These are phyloP conservation scores for Pantherophis guttatus DNA, from an alignment of 2,113 vertebrate species.

Conservation along the genomic window DNA sequence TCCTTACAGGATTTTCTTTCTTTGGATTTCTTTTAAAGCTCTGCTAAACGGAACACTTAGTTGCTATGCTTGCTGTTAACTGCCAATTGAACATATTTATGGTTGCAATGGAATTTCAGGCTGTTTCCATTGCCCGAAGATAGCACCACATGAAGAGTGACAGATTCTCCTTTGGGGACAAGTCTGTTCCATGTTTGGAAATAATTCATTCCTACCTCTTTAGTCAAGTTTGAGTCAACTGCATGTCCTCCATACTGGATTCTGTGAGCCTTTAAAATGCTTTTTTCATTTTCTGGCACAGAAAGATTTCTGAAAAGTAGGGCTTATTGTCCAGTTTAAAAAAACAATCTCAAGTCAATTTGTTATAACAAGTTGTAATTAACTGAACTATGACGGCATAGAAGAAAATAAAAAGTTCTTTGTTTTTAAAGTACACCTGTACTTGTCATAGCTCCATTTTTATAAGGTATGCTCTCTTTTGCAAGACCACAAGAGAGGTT, in stretches of 20 bases:
- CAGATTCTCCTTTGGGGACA: background rate
- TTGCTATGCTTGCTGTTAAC: slow-evolving; percentile 8
- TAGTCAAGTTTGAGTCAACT: background rate
- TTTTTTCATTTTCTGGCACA: background rate
- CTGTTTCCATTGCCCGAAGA: background rate
- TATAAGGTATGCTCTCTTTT: background rate
- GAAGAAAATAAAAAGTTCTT: background rate
- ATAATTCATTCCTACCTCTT: background rate
- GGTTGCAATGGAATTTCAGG: background rate
- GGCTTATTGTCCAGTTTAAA: background rate
- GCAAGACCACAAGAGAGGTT: background rate
- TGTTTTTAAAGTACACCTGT: background rate
- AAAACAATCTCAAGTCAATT: background rate
- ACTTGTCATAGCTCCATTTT: background rate
- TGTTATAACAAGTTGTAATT: background rate
- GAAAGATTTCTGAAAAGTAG: background rate
- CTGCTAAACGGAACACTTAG: slow-evolving; percentile 26
- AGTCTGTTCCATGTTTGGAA: background rate
- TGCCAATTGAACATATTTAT: slow-evolving; percentile 17
- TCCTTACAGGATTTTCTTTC: slow-evolving; percentile 30
- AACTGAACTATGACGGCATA: background rate
- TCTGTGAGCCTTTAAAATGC: background rate
- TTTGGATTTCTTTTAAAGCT: slow-evolving; percentile 27
- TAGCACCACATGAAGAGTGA: background rate
- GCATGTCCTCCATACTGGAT: background rate